Evolutionary conservation across 2,797 vertebrate species (phyloP), one percentile per base, ranked within the genome.

Genomic region (Platyrinchus mystaceus): DNA sequence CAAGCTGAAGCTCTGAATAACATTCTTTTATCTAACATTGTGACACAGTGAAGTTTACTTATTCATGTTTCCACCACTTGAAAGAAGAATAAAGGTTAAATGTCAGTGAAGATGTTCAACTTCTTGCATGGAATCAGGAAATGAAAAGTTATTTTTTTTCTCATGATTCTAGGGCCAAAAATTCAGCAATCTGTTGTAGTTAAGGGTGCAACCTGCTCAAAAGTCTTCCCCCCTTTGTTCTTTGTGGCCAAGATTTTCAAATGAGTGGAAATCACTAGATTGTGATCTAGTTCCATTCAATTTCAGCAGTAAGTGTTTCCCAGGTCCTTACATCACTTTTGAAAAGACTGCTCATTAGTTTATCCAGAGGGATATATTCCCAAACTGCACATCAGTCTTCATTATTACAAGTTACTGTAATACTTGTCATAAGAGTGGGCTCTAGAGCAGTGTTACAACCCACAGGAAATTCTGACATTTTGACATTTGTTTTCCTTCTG

Each of bases 1-100:
- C 4, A 34, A 36, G 27, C 1, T 71, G 30, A 46, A 90, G n/a
- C 8, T 81, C 46, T 75, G 24, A 71, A 43, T n/a, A 36, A 10
- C 10, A 3, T 9, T 77, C 10, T 69, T 87, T 62, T 73, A 50
- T 43, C 22, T 63, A 77, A 41, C n/a, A 34, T 11, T 66, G 9
- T 77, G 52, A 66, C 62, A 47, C 76, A 75, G 34, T 39, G n/a
- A 87, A 69, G 36, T 91, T 87, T 78, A 87, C 53, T 91, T 94
- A 73, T 3, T 10, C 41, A 52, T 34, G 37, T 95, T 97, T 93
- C 77, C 85, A 91, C 43, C 58, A 86, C 67, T 93, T 83, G 85
- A 89, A 89, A 70, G 55, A 82, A 93, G 53, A 97, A 88, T 77
- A 84, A 92, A 95, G 39, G 87, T 92, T 49, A 50, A 91, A 95